These are phyloP conservation scores for Drosophila pseudotalamancana DNA, from an alignment of 2,888 invertebrate genomes.

Conservation along the genomic window DNA sequence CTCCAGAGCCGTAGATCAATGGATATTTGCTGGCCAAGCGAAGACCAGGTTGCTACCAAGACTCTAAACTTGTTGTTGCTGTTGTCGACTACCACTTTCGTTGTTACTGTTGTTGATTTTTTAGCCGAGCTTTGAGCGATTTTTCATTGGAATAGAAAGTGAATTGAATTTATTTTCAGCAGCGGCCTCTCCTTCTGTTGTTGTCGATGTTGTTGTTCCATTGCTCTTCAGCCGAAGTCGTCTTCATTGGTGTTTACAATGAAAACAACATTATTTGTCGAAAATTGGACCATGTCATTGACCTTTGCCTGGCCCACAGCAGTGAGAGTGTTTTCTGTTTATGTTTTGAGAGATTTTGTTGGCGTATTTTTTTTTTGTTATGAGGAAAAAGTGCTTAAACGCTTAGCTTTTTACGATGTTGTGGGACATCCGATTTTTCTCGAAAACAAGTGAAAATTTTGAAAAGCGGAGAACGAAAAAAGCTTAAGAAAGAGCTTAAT, in stretches of 20 bases:
- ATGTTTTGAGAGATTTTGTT: conserved; percentile 19
- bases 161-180: conserved; percentile 73
- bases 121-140: conserved; percentile 65
- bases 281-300: conserved; percentile 81
- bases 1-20: conserved; percentile 70
- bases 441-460: conserved; percentile 39
- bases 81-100: conserved; percentile 70
- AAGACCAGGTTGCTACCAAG: conserved; percentile 45
- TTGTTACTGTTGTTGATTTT: conserved; percentile 63
- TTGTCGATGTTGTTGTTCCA: conserved; percentile 40
- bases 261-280: conserved; percentile 53
- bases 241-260: conserved; percentile 58
- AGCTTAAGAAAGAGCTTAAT: background rate
- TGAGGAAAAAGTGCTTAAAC: conserved; percentile 21
- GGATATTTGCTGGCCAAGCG: conserved; percentile 50
- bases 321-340: conserved; percentile 72
- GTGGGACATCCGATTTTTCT: conserved; percentile 38
- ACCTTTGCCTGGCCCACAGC: conserved; percentile 69
- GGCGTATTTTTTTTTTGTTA: conserved; percentile 11
- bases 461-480: background rate
- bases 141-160: conserved; percentile 81
- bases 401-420: background rate
- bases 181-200: conserved; percentile 22
- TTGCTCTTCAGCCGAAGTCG: conserved; percentile 54
- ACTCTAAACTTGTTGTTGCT: conserved; percentile 45